Base-by-base conservation (phyloP, 2,888 invertebrate species). In the Acanthoscelides obtectus region DNA sequence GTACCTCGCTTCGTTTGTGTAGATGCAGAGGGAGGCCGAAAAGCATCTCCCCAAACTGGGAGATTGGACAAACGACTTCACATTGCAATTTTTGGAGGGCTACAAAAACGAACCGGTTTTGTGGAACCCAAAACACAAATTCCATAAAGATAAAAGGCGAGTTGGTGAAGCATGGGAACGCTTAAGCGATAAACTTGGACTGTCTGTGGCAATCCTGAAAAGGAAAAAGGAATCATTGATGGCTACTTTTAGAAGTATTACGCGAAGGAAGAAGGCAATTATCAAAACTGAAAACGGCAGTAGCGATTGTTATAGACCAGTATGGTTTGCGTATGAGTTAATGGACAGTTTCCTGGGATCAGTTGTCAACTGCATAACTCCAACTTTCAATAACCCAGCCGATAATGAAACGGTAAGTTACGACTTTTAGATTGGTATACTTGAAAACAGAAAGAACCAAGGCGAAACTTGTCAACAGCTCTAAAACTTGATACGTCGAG, bases 221-320 rank as follows among this genome's bases (percentile, higher is more conserved):
- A 68, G 20, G 27, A 68, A 68, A n/a, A 68, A 22, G 27, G 68
- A 68, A 1, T 68, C 68, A 17, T 17, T 68, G 20, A 68, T 68
- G 68, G 68, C 68, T 20, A 68, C 68, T 6, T 68, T 22, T 22
- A 20, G 68, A 22, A 4, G 22, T 8, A 22, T 8, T 22, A 20
- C 22, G 27, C 3, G 68, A 22, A 68, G 22, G 22, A 68, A 22
- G 8, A 68, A 20, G 27, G 5, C 21, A 6, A 8, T 22, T 1
- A 21, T 68, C n/a, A 68, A 27, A 22, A 19, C 25, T 27, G 68
- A 22, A 20, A 22, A 3, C 6, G 68, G 68, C 2, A 17, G 22
- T 20, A 20, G 6, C 8, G 66, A 66, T n/a, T 17, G 8, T 8
- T 66, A 66, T 19, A 66, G 20, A 66, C 66, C 22, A 8, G 19